These are phyloP conservation scores for Chironomus tentans DNA, from an alignment of 2,888 invertebrate species.

Conservation along the genomic window DNA sequence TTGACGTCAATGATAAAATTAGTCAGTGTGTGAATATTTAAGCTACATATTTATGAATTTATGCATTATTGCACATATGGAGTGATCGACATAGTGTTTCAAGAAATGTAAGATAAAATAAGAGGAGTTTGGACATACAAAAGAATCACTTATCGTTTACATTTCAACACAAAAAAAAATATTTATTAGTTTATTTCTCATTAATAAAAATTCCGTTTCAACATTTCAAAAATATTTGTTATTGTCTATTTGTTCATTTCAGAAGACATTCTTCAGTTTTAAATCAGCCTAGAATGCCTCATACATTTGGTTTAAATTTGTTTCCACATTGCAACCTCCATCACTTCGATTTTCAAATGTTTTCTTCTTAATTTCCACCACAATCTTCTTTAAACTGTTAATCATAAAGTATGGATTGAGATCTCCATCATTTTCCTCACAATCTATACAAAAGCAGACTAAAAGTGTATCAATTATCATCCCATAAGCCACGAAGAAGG, in stretches of 20 bases:
- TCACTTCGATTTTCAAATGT: too few relatives aligned
- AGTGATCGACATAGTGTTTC: too few relatives aligned
- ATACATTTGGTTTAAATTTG: too few relatives aligned
- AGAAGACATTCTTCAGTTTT: slow-evolving; percentile 41
- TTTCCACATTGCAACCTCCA: too few relatives aligned
- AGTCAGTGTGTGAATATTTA: too few relatives aligned
- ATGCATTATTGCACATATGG: too few relatives aligned
- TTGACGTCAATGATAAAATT: too few relatives aligned
- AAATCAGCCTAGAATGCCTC: too few relatives aligned
- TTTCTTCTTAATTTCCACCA: too few relatives aligned
- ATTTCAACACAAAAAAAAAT: background rate
- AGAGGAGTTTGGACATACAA: too few relatives aligned
- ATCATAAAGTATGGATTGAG: background rate
- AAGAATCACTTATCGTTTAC: background rate
- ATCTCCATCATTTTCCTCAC: background rate
- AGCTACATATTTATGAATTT: too few relatives aligned
- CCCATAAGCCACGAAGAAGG: background rate
- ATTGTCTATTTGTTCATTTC: background rate
- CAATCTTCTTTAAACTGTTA: background rate
- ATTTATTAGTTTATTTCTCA: background rate
- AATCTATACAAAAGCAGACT: background rate
- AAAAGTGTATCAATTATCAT: background rate
- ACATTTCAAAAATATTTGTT: background rate
- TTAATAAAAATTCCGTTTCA: background rate
- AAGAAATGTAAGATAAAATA: too few relatives aligned